Evolutionary conservation across 1,140 invertebrate genomes (phyloP).

Genomic region (Camponotus floridanus): DNA sequence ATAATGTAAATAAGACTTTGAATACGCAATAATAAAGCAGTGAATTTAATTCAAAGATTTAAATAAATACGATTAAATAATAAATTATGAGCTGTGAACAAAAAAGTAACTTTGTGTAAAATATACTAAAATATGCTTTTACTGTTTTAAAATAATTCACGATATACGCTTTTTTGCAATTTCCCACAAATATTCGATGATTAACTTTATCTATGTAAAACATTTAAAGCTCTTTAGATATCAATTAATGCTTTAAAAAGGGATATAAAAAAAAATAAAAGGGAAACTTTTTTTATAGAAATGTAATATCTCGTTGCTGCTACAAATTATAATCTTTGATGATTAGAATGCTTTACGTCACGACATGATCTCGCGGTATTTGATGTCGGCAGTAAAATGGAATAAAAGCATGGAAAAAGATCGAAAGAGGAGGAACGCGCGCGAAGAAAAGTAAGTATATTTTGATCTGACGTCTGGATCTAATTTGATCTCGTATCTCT

Average conservation of each 20-base stretch:
- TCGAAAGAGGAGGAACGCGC: neutral
- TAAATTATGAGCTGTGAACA: neutral
- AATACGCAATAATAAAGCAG: neutral
- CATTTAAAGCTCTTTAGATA: constrained; percentile 8
- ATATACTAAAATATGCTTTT: neutral
- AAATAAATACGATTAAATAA: constrained; percentile 3
- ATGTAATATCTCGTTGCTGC: neutral
- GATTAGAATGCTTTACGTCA: neutral
- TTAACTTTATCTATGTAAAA: constrained; percentile 4
- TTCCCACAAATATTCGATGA: constrained; percentile 5
- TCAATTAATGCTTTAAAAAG: neutral
- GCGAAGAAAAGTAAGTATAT: constrained; percentile 59
- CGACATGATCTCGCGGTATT: neutral
- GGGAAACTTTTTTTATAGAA: neutral
- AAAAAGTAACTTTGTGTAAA: neutral
- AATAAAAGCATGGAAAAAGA: neutral
- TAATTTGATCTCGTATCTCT: constrained; percentile 75
- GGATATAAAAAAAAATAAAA: neutral
- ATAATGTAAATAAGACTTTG: neutral
- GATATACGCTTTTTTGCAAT: neutral
- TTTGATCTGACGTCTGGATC: constrained; percentile 71
- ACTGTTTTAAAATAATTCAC: constrained; percentile 16
- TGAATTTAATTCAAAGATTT: neutral
- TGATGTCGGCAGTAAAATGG: constrained; percentile 52
- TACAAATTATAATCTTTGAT: neutral